These are phyloP conservation scores for Drosophila nr. perissopoda DNA, from an alignment of 2,888 invertebrate species.

Conservation along the genomic window DNA sequence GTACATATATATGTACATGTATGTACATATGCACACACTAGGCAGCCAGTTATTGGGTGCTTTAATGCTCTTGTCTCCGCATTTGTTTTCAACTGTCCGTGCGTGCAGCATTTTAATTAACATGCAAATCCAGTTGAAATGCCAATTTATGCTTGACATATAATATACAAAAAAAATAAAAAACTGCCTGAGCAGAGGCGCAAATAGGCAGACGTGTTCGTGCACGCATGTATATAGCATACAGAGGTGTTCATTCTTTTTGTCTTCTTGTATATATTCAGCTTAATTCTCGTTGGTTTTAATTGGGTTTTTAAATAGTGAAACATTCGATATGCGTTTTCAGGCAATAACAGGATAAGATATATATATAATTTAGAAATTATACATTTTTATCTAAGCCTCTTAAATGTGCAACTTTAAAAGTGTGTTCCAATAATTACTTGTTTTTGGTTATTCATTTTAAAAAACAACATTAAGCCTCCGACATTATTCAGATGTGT, in stretches of 20 bases:
- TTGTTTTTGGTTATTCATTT: neutral
- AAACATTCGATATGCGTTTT: neutral
- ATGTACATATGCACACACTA: slow-evolving; percentile 19
- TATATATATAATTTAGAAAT: neutral
- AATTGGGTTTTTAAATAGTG: slow-evolving; percentile 36
- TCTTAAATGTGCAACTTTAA: neutral
- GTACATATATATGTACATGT: neutral
- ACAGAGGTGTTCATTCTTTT: slow-evolving; percentile 34
- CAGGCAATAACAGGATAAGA: neutral
- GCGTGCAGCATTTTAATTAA: slow-evolving; percentile 77
- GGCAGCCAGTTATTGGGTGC: slow-evolving; percentile 34
- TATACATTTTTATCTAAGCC: neutral
- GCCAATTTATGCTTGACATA: slow-evolving; percentile 80
- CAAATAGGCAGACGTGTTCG: slow-evolving; percentile 22
- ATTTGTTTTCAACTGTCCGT: slow-evolving; percentile 77
- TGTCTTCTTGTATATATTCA: slow-evolving; percentile 26
- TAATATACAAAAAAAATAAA: slow-evolving; percentile 60
- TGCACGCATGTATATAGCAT: slow-evolving; percentile 4
- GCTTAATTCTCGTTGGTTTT: slow-evolving; percentile 19
- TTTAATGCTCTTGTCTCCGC: slow-evolving; percentile 69
- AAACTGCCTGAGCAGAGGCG: slow-evolving; percentile 5
- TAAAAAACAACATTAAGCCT: neutral
- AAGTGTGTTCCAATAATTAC: neutral
- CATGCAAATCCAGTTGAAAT: slow-evolving; percentile 81
- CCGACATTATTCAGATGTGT: neutral